A percentile compares a stretch with the other conserved stretches of the same genome.
Evolutionary conservation across 2,888 invertebrate species (phyloP).

Genomic region (Colostygia pectinataria): DNA sequence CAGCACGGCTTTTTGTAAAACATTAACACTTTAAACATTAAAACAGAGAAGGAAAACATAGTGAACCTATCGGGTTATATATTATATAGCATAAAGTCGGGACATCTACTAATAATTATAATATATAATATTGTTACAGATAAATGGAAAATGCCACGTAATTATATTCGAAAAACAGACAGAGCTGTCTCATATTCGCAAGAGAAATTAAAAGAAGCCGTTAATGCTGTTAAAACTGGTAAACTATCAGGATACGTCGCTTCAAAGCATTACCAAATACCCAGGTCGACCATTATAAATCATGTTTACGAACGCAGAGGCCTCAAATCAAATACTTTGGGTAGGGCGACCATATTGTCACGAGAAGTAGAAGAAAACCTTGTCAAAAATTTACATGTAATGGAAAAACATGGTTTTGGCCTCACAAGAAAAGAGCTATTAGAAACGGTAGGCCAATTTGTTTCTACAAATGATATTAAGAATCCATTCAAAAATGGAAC

Average conservation of each 20-base stretch:
- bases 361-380: not conserved
- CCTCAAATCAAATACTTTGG: not conserved
- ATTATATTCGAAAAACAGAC: slow-evolving; percentile 14
- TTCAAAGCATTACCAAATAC: slow-evolving; percentile 23
- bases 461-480: slow-evolving; percentile 1
- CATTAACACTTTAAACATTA: no score
- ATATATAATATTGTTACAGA: not conserved
- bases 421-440: slow-evolving; percentile 1
- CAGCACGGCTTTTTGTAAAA: no score
- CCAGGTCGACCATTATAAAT: slow-evolving; percentile 23
- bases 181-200: slow-evolving; percentile 5
- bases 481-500: not conserved
- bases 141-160: slow-evolving; percentile 14
- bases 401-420: slow-evolving; percentile 5
- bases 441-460: slow-evolving; percentile 2
- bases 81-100: no score
- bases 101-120: no score
- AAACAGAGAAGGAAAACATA: no score
- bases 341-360: not conserved
- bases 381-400: not conserved
- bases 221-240: slow-evolving; percentile 19
- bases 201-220: slow-evolving; percentile 23
- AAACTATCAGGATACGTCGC: slow-evolving; percentile 19
- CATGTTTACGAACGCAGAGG: slow-evolving; percentile 4
- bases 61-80: no score